A percentile compares a stretch with the other conserved stretches of the same genome.
Evolutionary conservation across 2,888 invertebrate species (phyloP).

Genomic region (Orchestes rusci): DNA sequence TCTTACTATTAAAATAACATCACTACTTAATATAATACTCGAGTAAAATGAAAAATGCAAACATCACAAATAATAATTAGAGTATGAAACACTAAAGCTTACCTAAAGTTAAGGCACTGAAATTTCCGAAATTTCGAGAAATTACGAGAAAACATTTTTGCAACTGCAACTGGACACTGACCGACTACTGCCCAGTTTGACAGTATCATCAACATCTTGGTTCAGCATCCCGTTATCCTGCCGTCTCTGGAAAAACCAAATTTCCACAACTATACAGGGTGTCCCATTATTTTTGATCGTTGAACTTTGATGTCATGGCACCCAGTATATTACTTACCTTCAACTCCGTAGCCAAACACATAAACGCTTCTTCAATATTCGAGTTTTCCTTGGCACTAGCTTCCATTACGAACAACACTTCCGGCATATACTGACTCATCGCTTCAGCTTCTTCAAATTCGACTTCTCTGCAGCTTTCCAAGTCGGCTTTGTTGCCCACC

Average conservation of each 20-base stretch:
- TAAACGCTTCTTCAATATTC: conserved; percentile 84
- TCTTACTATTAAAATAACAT: no score
- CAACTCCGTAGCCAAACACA: conserved; percentile 77
- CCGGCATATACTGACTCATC: conserved; percentile 78
- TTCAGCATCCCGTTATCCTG: conserved; percentile 62
- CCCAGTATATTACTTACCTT: conserved; percentile 48
- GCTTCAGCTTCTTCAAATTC: conserved; percentile 80
- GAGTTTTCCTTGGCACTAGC: conserved; percentile 88
- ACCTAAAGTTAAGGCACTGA: no score
- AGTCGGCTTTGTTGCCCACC: conserved; percentile 89
- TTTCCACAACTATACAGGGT: background rate
- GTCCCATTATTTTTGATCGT: conserved; percentile 1
- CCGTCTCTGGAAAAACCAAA: conserved; percentile 54
- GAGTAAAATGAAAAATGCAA: no score
- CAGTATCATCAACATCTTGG: conserved; percentile 56
- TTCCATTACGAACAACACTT: conserved; percentile 80
- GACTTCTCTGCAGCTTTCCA: conserved; percentile 74
- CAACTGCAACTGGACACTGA: conserved; percentile 62
- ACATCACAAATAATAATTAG: no score
- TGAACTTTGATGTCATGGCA: background rate
- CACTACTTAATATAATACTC: no score
- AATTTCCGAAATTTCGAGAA: no score
- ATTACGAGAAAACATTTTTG: no score
- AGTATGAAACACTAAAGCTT: no score
- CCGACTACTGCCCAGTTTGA: conserved; percentile 61